Base-by-base conservation (phyloP, 1,140 invertebrate species). In the Lasioglossum baleicum region DNA sequence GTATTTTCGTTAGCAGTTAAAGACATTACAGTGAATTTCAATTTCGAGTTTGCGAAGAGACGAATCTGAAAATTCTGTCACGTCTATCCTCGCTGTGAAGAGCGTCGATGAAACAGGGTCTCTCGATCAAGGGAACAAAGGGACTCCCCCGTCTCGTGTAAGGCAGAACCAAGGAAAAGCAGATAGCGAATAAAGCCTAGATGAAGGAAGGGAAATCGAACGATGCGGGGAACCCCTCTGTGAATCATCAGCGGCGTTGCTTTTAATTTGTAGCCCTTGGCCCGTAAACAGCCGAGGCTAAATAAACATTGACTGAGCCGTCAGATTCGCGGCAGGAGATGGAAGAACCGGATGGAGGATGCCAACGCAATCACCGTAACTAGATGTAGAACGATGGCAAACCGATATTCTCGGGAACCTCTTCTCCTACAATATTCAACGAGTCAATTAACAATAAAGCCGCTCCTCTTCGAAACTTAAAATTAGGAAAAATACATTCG, bases 301-400 rank as follows among this genome's bases (percentile, higher is more conserved):
- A 83, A 85, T 85, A 88, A 88, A 87, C 85, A 88, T 88, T 82
- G 83, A 88, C 86, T 83, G 74, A 81, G 79, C 80, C 75, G 86
- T 83, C 86, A 86, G 83, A 69, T 85, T 83, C 67, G 71, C 64
- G 75, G 66, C 73, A 79, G 75, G 68, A 83, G 81, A 44, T 13
- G 26, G 66, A 80, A 76, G 81, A 67, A 70, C 53, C 35, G 76
- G 42, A 58, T 64, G 71, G 73, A 56, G 72, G 63, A 61, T 58
- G 58, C 71, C 74, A 86, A 82, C 76, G 82, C 86, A 87, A 88
- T 88, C 86, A 85, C 72, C 56, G 81, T 56, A 53, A 66, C 64
- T 75, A 65, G 71, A 76, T 87, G 71, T 75, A 80, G 64, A 68
- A 13, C 58, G 82, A 81, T 66, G 66, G 75, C 65, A 77, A 85